Conservation (phyloP, 2,113 vertebrate genomes). For the Paramisgurnus dabryanus region DNA sequence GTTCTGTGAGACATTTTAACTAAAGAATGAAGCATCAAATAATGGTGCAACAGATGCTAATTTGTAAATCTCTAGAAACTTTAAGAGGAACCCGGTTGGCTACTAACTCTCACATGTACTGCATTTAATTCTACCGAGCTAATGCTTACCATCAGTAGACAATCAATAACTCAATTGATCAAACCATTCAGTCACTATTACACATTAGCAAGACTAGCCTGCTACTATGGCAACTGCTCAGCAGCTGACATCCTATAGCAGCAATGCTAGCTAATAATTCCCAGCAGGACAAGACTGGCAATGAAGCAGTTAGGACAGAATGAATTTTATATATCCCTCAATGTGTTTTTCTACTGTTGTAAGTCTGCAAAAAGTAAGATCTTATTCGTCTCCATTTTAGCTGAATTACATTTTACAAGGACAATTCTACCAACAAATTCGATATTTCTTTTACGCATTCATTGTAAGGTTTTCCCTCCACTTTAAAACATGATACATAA, state of each 20-base stretch:
- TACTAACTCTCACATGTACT: slow-evolving; percentile 17
- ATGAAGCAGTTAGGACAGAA: neutral
- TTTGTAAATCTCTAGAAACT: slow-evolving; percentile 8
- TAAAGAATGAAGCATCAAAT: neutral
- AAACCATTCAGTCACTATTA: slow-evolving; percentile 25
- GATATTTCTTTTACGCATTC: too few relatives aligned
- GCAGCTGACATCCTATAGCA: slow-evolving; percentile 6
- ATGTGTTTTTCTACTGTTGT: neutral
- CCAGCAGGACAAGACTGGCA: slow-evolving; percentile 4
- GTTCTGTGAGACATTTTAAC: too few relatives aligned
- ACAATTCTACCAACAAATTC: too few relatives aligned
- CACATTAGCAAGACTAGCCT: slow-evolving; percentile 34
- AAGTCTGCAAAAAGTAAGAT: too few relatives aligned
- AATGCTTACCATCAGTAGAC: slow-evolving; percentile 5
- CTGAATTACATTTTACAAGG: too few relatives aligned
- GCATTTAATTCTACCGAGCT: slow-evolving; percentile 17
- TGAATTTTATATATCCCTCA: neutral
- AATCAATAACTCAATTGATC: slow-evolving; percentile 54
- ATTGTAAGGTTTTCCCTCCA: too few relatives aligned
- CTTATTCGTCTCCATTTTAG: too few relatives aligned
- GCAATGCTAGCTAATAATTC: neutral
- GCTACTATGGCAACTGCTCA: slow-evolving; percentile 46
- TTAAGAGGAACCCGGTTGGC: slow-evolving; percentile 6
- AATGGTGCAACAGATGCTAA: neutral
- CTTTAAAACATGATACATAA: too few relatives aligned